Conservation (phyloP, 2,797 vertebrate genomes). For the Taenioides sp. region DNA sequence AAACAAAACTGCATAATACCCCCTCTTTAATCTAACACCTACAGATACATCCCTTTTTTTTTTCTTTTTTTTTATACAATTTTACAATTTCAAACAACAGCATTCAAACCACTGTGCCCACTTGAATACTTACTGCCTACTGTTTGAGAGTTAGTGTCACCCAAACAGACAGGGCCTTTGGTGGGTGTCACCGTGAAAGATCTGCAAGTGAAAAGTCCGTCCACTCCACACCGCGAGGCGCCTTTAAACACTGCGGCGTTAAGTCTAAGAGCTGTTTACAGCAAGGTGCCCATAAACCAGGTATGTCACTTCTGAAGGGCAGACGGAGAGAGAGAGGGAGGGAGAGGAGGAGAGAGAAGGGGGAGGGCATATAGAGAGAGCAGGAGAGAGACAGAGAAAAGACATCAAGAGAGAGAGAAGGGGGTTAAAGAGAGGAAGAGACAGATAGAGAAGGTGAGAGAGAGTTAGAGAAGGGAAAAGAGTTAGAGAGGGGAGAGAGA, state of each 20-base stretch:
- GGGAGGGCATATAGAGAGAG: too few relatives aligned
- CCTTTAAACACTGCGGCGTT: constrained; percentile 4
- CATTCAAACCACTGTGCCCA: neutral
- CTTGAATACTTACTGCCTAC: neutral
- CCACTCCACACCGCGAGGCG: constrained; percentile 11
- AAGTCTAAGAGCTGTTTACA: constrained; percentile 13
- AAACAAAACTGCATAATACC: too few relatives aligned
- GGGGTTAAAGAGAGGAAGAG: too few relatives aligned
- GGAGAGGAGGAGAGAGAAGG: too few relatives aligned
- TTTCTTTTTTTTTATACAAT: too few relatives aligned
- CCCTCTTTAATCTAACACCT: too few relatives aligned
- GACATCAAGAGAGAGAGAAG: too few relatives aligned
- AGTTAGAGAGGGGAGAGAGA: too few relatives aligned
- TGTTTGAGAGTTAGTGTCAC: neutral
- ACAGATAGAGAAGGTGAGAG: neutral
- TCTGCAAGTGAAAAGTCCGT: constrained; percentile 29
- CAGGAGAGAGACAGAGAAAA: too few relatives aligned
- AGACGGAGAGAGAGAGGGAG: neutral
- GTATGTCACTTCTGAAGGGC: constrained; percentile 23
- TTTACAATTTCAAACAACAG: neutral
- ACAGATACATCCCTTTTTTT: too few relatives aligned
- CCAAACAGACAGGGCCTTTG: constrained; percentile 46
- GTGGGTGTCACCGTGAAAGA: constrained; percentile 60
- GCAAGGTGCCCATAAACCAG: constrained; percentile 31
- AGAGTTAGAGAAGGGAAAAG: neutral